A percentile compares a stretch with the other conserved stretches of the same genome.
Evolutionary conservation across 1,140 invertebrate species (phyloP).

Genomic region (Hyles euphorbiae): DNA sequence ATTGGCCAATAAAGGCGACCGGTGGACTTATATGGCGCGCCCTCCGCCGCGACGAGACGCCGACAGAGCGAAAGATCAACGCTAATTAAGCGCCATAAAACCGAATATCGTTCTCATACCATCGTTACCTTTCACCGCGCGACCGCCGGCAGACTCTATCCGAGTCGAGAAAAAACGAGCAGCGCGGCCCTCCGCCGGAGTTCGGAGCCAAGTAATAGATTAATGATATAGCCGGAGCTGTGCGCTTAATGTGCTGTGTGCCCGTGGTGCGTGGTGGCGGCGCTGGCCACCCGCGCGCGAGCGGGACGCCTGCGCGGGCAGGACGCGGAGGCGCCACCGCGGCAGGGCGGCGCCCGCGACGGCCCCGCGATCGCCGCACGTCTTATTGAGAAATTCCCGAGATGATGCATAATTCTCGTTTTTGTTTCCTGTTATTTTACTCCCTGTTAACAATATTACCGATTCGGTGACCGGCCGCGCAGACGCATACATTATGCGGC

Average conservation of each 20-base stretch:
- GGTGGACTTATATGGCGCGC: conserved; percentile 38
- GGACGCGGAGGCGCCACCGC: conserved; percentile 61
- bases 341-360: conserved; percentile 63
- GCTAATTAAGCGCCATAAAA: conserved; percentile 71
- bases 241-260: conserved; percentile 34
- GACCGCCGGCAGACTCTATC: conserved; percentile 34
- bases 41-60: conserved; percentile 32
- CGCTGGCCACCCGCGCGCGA: conserved; percentile 57
- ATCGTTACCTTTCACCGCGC: conserved; percentile 56
- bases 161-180: conserved; percentile 40
- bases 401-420: conserved; percentile 69
- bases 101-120: conserved; percentile 51
- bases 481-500: conserved; percentile 61
- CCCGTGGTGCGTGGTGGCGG: conserved; percentile 1
- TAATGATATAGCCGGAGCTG: conserved; percentile 62
- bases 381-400: conserved; percentile 73
- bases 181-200: conserved; percentile 34
- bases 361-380: conserved; percentile 59
- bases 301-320: conserved; percentile 42
- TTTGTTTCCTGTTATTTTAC: conserved; percentile 66
- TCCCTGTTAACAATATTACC: conserved; percentile 72
- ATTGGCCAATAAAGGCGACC: conserved; percentile 43
- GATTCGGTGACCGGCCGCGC: conserved; percentile 56
- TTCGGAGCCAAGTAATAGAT: conserved; percentile 60
- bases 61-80: conserved; percentile 53